phyloP scores from a whole-genome alignment of 2,888 invertebrate species.

The Napeogenes sylphis region DNA sequence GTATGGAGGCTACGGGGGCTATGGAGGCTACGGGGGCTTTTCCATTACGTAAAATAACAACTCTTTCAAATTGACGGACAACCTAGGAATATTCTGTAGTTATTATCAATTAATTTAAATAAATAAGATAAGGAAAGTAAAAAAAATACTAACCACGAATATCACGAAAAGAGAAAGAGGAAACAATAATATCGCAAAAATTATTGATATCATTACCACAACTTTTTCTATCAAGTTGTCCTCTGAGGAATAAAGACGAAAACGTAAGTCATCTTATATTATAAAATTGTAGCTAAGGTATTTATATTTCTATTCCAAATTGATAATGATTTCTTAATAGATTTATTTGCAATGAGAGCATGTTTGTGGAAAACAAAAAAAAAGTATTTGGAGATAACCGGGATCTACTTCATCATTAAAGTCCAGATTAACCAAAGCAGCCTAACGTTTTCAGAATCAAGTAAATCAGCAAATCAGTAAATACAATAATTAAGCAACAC shows the following conservation, averaged over 20 bases:
- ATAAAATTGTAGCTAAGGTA: constrained; percentile 5
- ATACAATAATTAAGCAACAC: too few species aligned
- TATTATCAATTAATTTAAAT: neutral
- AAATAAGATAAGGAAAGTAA: neutral
- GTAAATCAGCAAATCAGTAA: too few species aligned
- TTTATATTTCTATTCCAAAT: too few species aligned
- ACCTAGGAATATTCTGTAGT: constrained; percentile 59
- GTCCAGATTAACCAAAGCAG: too few species aligned
- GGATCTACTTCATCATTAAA: too few species aligned
- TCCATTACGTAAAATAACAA: constrained; percentile 89
- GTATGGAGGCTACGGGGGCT: constrained; percentile 33
- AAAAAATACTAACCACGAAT: constrained; percentile 43
- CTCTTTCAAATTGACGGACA: constrained; percentile 88
- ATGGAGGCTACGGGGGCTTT: constrained; percentile 70
- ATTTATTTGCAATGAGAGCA: too few species aligned
- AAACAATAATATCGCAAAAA: constrained; percentile 42
- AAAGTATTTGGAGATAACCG: too few species aligned
- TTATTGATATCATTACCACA: constrained; percentile 41
- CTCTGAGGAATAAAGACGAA: constrained; percentile 32
- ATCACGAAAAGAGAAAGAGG: constrained; percentile 47
- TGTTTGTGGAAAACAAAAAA: too few species aligned
- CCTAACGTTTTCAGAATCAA: too few species aligned
- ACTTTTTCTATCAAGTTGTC: constrained; percentile 40
- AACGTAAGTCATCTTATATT: neutral
- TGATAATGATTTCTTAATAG: too few species aligned